A percentile compares a stretch with the other conserved stretches of the same genome.
Evolutionary conservation across 2,797 vertebrate species (phyloP).

Genomic region (Accipiter badius): DNA sequence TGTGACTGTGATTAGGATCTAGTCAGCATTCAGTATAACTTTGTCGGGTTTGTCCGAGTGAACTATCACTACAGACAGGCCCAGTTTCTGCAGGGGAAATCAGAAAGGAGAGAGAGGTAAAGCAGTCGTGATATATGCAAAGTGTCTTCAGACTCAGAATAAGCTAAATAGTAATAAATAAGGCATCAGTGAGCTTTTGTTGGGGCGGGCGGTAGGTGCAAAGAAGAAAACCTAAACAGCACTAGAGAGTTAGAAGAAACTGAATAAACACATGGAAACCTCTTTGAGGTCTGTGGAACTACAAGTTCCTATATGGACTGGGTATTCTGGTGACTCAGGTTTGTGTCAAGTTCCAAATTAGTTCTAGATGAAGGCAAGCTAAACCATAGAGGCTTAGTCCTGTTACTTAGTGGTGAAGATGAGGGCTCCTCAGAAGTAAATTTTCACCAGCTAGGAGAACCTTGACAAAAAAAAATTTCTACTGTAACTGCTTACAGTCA

Average conservation of each 20-base stretch:
- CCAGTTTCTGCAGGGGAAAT: not conserved
- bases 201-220: not conserved
- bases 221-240: not conserved
- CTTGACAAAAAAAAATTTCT: not conserved
- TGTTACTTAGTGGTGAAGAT: not conserved
- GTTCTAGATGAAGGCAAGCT: not conserved
- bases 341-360: not conserved
- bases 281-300: not conserved
- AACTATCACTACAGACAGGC: not conserved
- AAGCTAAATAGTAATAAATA: not conserved
- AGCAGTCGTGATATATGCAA: not conserved
- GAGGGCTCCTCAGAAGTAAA: not conserved
- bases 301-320: not conserved
- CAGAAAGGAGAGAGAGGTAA: not conserved
- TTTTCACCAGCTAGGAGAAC: not conserved
- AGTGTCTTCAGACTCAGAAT: not conserved
- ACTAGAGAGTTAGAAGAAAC: not conserved
- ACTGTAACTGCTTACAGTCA: not conserved
- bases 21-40: not conserved
- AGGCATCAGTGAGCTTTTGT: not conserved
- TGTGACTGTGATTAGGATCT: not conserved
- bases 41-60: not conserved
- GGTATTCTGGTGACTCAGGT: not conserved
- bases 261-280: not conserved
- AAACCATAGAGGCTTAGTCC: not conserved